Base-by-base conservation (phyloP, 2,888 invertebrate species). In the Siphlonurus alternatus region DNA sequence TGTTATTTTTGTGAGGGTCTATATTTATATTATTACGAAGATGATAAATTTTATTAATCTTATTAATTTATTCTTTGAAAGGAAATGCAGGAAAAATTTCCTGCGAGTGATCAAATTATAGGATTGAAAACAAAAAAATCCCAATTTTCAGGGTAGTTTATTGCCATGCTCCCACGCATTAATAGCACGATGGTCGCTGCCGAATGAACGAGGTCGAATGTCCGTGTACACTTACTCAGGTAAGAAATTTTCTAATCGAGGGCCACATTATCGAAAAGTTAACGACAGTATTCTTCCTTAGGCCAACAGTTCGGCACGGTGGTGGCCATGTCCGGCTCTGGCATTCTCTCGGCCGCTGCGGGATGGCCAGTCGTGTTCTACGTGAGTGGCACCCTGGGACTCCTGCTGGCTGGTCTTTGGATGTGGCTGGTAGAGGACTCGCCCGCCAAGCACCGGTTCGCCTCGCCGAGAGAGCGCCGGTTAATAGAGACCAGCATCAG, bases 341-440 rank as follows among this genome's bases (percentile, higher is more conserved):
- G 64, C 19, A 2, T 61, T 20, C 24, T 64, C 1, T 53, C 60
- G 2, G 59, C 64, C 23, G 66, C 65, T 24, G 71, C 25, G 7
- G 69, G 69, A 1, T 69, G 69, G 69, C 68, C 68, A 23, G 69
- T 70, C 7, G 68, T 71, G 2, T 72, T 71, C 65, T 71, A 71
- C 56, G 61, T 70, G 7, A 69, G 70, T 63, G 72, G 71, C 61
- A 56, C 22, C 5, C 23, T 67, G 1, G 67, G 67, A 20, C 10
- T 66, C 10, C 23, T 67, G 10, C 65, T 65, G 66, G 64, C 63
- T 1, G n/a, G 72, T 71, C 65, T 71, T 71, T 89, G 84, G 77
- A 74, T 80, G 2, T 73, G 83, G 64, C 75, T 85, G 20, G 89
- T 87, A 0, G 79, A 84, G 5, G 83, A 83, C 66, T 81, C 82